Conservation (phyloP, 92 coral and sea anemone genomes). For the Palythoa grandis region DNA sequence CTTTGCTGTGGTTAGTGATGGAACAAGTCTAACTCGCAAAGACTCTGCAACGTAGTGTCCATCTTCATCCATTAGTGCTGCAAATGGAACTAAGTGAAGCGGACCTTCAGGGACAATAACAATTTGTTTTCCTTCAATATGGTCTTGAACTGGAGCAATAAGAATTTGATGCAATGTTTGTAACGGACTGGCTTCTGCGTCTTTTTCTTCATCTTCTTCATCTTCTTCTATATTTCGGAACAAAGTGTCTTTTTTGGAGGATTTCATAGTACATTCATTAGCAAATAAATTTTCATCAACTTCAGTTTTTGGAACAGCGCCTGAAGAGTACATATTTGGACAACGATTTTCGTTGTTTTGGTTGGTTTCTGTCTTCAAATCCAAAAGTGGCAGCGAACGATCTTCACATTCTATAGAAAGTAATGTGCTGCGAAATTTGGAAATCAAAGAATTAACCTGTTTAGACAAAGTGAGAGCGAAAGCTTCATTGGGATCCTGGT, state of each 20-base stretch:
- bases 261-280: too few species aligned
- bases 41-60: not conserved
- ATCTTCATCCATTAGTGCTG: not conserved
- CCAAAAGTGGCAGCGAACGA: not conserved
- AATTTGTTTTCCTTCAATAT: not conserved
- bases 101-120: not conserved
- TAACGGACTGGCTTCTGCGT: not conserved
- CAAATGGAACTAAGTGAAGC: not conserved
- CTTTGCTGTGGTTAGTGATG: constrained; percentile 1
- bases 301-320: not conserved
- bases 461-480: not conserved
- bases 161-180: not conserved
- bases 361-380: too few species aligned
- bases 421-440: not conserved
- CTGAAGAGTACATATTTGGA: not conserved
- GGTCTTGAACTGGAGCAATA: not conserved
- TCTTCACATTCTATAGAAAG: not conserved
- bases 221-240: not conserved
- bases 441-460: not conserved
- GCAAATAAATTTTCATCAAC: not conserved
- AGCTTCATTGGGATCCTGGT: not conserved
- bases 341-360: not conserved
- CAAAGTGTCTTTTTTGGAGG: not conserved
- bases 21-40: not conserved
- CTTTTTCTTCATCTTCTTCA: not conserved